phyloP scores from a whole-genome alignment of 2,888 invertebrate species.

The Bombylius discolor region DNA sequence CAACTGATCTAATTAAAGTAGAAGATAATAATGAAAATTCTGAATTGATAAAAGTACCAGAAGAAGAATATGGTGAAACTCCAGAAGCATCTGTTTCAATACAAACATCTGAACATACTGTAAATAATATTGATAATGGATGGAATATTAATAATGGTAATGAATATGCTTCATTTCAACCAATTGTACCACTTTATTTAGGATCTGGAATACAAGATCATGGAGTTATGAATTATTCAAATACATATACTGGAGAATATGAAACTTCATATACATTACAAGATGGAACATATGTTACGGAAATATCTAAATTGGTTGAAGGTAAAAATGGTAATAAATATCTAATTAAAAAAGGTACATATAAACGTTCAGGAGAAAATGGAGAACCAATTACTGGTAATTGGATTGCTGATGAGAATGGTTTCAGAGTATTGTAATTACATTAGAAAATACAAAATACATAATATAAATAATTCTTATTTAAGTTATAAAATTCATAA shows the following conservation, averaged over 20 bases:
- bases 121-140: no score
- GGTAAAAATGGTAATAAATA: conserved; percentile 1
- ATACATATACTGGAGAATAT: neutral
- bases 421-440: conserved; percentile 5
- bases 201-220: neutral
- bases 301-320: conserved; percentile 4
- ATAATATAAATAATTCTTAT: no score
- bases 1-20: no score
- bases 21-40: no score
- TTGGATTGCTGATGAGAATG: conserved; percentile 11
- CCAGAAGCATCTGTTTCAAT: no score
- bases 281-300: conserved; percentile 9
- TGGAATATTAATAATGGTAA: no score
- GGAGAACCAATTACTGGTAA: conserved; percentile 6
- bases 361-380: conserved; percentile 4
- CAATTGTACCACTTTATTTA: neutral
- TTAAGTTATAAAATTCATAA: no score
- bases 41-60: no score
- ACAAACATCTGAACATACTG: no score
- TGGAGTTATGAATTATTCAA: neutral
- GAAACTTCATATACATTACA: conserved; percentile 2
- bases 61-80: no score
- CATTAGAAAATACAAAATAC: neutral
- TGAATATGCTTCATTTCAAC: no score
- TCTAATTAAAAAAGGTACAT: conserved; percentile 8